Evolutionary conservation across 2,113 vertebrate genomes (phyloP), one percentile per base, ranked within the genome.

Genomic region (Sinocyclocheilus rhinocerous): DNA sequence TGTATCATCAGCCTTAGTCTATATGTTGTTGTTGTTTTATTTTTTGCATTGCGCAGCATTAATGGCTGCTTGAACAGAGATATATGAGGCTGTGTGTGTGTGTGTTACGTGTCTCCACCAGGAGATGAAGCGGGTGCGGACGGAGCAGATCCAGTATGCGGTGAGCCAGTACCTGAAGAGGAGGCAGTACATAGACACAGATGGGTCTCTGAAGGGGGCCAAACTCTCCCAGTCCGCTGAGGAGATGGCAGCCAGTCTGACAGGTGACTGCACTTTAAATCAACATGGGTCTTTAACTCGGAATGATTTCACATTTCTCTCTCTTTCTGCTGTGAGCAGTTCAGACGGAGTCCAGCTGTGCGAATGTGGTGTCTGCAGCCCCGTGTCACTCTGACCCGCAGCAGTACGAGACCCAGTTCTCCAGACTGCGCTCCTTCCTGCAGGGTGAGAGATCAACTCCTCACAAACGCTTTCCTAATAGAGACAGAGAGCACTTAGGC

Each of bases 71-170:
- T 24, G 12, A 50, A 2, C 2, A 48, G 42, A 48, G 36, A 15
- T 22, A 3, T 50, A 4, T 65, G 39, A 50, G 0, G 0, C 26
- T 45, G 9, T 12, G 33, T 36, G 26, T 36, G 26, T 36, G 24
- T 78, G 16, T 57, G 11, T 33, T 42, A 10, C n/a, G 29, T 8
- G 9, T n/a, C 6, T 29, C 42, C 59, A 7, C 1, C 78, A 99
- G 97, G 97, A 93, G 95, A 99, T 99, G 98, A 99, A 99, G 97
- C 96, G 98, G 77, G 96, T 97, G 92, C 97, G 98, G 90, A 95
- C 97, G 85, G 98, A 99, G 91, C 98, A 99, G 95, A 97, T 99
- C 93, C 98, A 99, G 95, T 94, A 97, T 88, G 96, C 96, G 5
- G 98, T 98, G 93, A 94, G 96, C 93, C 98, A 97, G 96, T 99